Conservation (phyloP, 2,113 vertebrate genomes). For the Tragelaphus scriptus region DNA sequence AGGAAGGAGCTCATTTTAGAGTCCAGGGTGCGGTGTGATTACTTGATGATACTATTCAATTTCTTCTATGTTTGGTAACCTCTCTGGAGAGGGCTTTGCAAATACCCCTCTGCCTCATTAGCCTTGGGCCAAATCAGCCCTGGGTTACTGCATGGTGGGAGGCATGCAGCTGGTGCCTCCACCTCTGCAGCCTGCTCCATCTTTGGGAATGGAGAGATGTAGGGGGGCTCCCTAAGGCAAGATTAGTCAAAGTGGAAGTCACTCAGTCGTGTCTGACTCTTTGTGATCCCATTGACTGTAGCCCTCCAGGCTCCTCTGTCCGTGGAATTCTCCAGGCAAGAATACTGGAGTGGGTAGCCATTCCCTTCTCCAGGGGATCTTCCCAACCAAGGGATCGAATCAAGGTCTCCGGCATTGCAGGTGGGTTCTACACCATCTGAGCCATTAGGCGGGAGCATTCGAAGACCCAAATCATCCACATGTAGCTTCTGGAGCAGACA, state of each 20-base stretch:
- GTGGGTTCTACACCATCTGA: neutral
- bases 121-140: neutral
- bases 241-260: neutral
- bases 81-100: conserved; percentile 1
- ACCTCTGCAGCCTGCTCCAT: neutral
- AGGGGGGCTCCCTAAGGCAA: neutral
- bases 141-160: neutral
- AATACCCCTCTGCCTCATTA: neutral
- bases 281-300: rapidly evolving
- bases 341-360: neutral
- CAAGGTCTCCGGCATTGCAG: neutral
- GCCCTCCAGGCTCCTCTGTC: neutral
- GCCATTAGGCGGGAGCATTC: neutral
- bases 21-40: neutral
- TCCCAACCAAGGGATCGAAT: neutral
- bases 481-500: neutral
- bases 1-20: conserved; percentile 5
- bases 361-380: neutral
- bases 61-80: conserved; percentile 27
- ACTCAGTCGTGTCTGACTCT: rapidly evolving
- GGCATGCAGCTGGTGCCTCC: neutral
- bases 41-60: conserved; percentile 39
- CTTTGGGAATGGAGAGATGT: neutral
- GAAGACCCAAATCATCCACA: neutral
- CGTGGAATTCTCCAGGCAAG: neutral